These are phyloP conservation scores for Osedax frankpressi DNA, from an alignment of 2,888 invertebrate genomes.

Conservation along the genomic window DNA sequence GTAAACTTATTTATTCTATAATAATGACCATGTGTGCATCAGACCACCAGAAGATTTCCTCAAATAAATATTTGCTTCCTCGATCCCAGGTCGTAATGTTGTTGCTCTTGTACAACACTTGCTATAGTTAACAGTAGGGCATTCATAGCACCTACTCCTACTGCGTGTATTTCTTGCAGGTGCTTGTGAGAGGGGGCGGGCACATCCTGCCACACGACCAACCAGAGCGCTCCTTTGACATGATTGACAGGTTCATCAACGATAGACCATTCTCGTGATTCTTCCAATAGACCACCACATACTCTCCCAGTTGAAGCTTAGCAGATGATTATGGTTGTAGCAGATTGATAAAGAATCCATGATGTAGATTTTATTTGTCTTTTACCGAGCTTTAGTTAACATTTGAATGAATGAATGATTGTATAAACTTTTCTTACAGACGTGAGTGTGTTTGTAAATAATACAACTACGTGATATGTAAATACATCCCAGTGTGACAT, in stretches of 20 bases:
- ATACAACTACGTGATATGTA: background rate
- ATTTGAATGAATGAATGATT: slow-evolving; percentile 3
- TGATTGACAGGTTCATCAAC: slow-evolving; percentile 39
- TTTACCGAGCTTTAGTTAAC: background rate
- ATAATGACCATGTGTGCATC: too few relatives aligned
- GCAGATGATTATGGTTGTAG: background rate
- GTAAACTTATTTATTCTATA: too few relatives aligned
- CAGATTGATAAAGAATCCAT: slow-evolving; percentile 1
- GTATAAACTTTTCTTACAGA: background rate
- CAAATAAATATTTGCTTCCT: too few relatives aligned
- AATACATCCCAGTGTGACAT: background rate
- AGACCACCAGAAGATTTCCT: too few relatives aligned
- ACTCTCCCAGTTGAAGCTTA: background rate
- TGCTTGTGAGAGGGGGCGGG: slow-evolving; percentile 37
- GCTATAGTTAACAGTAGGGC: background rate
- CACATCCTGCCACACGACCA: slow-evolving; percentile 43
- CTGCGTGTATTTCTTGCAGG: slow-evolving; percentile 28
- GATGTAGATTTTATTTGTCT: background rate
- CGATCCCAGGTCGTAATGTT: too few relatives aligned
- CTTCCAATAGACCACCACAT: background rate
- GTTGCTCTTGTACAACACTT: background rate
- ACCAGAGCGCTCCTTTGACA: slow-evolving; percentile 37
- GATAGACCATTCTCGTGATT: slow-evolving; percentile 25
- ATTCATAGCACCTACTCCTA: background rate
- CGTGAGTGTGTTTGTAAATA: background rate